Evolutionary conservation across 2,888 invertebrate species (phyloP).

Genomic region (Oeneis ivallda): DNA sequence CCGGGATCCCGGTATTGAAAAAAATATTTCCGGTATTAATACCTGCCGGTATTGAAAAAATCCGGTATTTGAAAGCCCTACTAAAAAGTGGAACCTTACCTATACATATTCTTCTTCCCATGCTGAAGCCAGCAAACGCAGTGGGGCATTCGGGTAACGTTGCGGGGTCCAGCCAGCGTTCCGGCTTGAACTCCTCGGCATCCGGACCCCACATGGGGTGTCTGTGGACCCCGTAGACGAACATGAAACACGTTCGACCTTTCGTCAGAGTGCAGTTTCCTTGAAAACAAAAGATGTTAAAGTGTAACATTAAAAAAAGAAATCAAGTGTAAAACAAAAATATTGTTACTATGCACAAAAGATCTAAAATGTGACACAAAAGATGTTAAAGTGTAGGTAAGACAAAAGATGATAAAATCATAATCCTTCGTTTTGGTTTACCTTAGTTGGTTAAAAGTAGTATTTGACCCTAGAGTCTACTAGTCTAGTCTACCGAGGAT

Average conservation of each 20-base stretch:
- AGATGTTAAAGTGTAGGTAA: no score
- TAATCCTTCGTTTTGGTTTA: no score
- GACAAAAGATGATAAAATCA: no score
- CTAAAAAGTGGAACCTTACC: slow-evolving; percentile 37
- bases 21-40: no score
- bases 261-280: slow-evolving; percentile 48
- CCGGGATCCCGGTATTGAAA: no score
- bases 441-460: no score
- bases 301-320: no score
- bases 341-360: no score
- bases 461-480: no score
- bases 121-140: slow-evolving; percentile 47
- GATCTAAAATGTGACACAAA: background rate
- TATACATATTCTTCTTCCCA: slow-evolving; percentile 49
- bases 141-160: slow-evolving; percentile 42
- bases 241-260: slow-evolving; percentile 46
- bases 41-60: no score
- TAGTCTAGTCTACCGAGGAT: no score
- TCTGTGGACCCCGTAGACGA: slow-evolving; percentile 47
- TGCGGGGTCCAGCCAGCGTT: slow-evolving; percentile 51
- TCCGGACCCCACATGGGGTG: slow-evolving; percentile 54
- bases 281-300: slow-evolving; percentile 21
- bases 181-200: slow-evolving; percentile 49
- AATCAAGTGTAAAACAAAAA: background rate
- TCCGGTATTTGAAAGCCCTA: no score